Evolutionary conservation across 1,140 invertebrate genomes (phyloP), one percentile per base, ranked within the genome.

Genomic region (Brachionus paranguensis): DNA sequence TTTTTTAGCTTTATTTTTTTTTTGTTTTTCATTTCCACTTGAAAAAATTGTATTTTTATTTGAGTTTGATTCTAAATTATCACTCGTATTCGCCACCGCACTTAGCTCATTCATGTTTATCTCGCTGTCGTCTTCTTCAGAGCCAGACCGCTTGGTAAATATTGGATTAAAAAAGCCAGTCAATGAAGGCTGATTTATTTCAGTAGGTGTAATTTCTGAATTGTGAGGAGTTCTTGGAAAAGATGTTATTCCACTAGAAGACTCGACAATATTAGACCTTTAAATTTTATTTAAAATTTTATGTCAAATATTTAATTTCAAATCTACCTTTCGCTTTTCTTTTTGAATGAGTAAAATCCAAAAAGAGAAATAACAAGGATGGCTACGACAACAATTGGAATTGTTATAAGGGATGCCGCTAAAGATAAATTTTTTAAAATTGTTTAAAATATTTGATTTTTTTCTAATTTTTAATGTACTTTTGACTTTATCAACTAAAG

Each of bases 111-210:
- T 76, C 43, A 76, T 37, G 14, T 14, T 12, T 27, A 76, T 76
- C 43, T 76, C 72, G 8, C 14, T 50, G 0, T 45, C 33, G 2
- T 76, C 43, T 50, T 76, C 72, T 17, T 72, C 41, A 1, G 17
- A 27, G 24, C 20, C 33, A 7, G 68, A 72, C 2, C 45, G 43
- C 45, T 76, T 76, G 8, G n/a, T n/a, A 76, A 76, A 76, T 11
- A 50, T 76, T 76, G 72, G 72, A 76, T 76, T 76, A 11, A 76
- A 50, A 50, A 37, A 76, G n/a, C 72, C 27, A 24, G 24, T 47
- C 47, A 47, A 50, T n/a, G 43, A 76, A 12, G 68, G 68, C 17
- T 72, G 68, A 20, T 12, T 72, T 43, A 72, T 72, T 72, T 72
- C 68, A 24, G 68, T 43, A 2, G 68, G 33, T 10, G 68, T 43